Base-by-base conservation (phyloP, 1,140 invertebrate genomes). In the Zaprionus gabonicus region DNA sequence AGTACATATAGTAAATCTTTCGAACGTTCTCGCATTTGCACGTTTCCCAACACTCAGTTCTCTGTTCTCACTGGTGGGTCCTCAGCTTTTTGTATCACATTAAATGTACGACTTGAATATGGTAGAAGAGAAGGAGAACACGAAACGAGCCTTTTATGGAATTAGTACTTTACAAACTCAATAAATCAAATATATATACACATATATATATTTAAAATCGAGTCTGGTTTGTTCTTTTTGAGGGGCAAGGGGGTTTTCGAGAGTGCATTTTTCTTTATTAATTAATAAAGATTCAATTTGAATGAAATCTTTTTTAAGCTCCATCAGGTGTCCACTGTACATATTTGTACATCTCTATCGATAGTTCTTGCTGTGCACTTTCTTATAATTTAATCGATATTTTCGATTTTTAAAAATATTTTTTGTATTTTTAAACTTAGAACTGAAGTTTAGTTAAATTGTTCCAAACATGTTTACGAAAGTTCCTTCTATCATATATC, bases 121-220 rank as follows among this genome's bases (percentile, higher is more conserved):
- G 53, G 15, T 41, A 41, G 15, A 17, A 46, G n/a, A 46, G 17
- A n/a, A 17, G 4, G 38, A 17, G n/a, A 60, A 68, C 59, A 71
- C 63, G 36, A 64, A 76, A 65, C 51, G 44, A 76, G 73, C 73
- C 73, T 76, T 71, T 60, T 71, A 76, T 76, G 68, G 44, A 76
- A 76, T 76, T 76, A 71, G 73, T 71, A 76, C 27, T 76, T 76
- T 76, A 71, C 55, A 71, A 59, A 65, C 36, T 6, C 34, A 55
- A 76, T 44, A 46, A 70, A 62, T 59, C 53, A 57, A 44, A 56
- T 66, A 58, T 67, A 79, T 73, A 69, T 70, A 57, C 38, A 70
- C 34, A 46, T 55, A 71, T 78, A 73, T 68, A 72, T 69, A 69
- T 80, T 71, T 56, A 71, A 41, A 62, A 71, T n/a, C 17, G 31